phyloP scores from a whole-genome alignment of 1,140 invertebrate genomes.

The Cecropterus lyciades region DNA sequence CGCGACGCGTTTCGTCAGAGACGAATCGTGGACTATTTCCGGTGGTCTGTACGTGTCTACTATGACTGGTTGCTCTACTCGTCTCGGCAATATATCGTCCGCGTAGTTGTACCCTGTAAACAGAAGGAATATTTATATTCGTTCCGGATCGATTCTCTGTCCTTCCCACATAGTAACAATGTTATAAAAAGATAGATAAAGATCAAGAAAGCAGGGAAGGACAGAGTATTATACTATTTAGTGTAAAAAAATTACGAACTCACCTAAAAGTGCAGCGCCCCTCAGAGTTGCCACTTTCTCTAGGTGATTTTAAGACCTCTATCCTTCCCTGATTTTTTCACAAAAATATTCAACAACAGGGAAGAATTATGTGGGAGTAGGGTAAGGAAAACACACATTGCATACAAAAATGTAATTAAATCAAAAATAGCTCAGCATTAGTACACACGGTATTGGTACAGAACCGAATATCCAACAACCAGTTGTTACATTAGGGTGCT shows the following conservation, averaged over 20 bases:
- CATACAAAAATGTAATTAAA: slow-evolving; percentile 62
- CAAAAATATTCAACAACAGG: slow-evolving; percentile 47
- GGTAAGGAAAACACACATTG: slow-evolving; percentile 48
- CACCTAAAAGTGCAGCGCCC: slow-evolving; percentile 80
- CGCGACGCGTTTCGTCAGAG: slow-evolving; percentile 63
- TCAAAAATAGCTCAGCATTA: slow-evolving; percentile 55
- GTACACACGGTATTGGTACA: slow-evolving; percentile 41
- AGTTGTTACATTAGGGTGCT: not conserved
- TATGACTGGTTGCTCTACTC: slow-evolving; percentile 40
- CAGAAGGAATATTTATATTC: slow-evolving; percentile 36
- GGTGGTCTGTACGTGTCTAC: slow-evolving; percentile 62
- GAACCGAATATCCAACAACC: slow-evolving; percentile 35
- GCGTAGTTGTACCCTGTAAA: slow-evolving; percentile 72
- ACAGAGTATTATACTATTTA: slow-evolving; percentile 67
- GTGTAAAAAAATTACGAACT: slow-evolving; percentile 56
- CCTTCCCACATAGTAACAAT: slow-evolving; percentile 67
- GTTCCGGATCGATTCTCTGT: slow-evolving; percentile 55
- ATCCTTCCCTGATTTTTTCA: slow-evolving; percentile 73
- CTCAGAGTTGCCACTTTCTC: slow-evolving; percentile 78
- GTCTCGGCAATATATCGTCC: slow-evolving; percentile 43
- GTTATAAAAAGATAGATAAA: slow-evolving; percentile 17
- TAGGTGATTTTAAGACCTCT: slow-evolving; percentile 77
- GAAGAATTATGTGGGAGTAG: slow-evolving; percentile 71
- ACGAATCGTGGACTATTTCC: slow-evolving; percentile 58
- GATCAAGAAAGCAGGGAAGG: slow-evolving; percentile 67